Evolutionary conservation across 2,113 vertebrate genomes (phyloP), one percentile per base, ranked within the genome.

Genomic region (Crotophaga sulcirostris): DNA sequence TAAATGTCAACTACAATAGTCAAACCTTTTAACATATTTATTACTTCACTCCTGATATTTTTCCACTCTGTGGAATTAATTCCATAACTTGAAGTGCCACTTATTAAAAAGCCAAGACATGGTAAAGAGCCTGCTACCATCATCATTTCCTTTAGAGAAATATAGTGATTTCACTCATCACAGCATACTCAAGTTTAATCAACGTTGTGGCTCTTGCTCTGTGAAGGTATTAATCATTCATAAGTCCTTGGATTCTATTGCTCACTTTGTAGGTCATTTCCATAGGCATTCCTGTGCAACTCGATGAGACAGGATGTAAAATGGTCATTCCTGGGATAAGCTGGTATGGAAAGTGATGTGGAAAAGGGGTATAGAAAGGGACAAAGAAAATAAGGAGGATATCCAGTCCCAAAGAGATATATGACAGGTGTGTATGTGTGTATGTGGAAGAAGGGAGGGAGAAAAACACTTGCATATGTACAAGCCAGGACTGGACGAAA

Each of bases 111-210:
- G 74, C 86, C 77, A 96, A 93, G 87, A 88, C 67, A 89, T 12
- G 38, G 75, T 95, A 82, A 96, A 93, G 79, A 94, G 56, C 69
- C 62, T 90, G 78, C 90, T 88, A 93, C 56, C 62, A 81, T 90
- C 84, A 81, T 85, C 76, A 62, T 58, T 84, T 94, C 84, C 84
- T 91, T 84, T 68, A 76, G 51, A 91, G 82, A 95, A 94, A 82
- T 58, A 80, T 5, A 97, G 82, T 62, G 74, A 96, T 96, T 96
- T 95, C 75, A 91, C 92, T 68, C 90, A 81, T 92, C 73, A 94
- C 68, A 86, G 94, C 75, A 67, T 78, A 84, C 73, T 96, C 93
- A 87, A 88, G 95, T 96, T 94, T 95, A 95, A 97, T 90, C 95
- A 96, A 68, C 16, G 1, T 59, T 78, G 83, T 55, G 40, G 67